These are phyloP conservation scores for Ancistrus triradiatus DNA, from an alignment of 2,113 vertebrate genomes.

Conservation along the genomic window DNA sequence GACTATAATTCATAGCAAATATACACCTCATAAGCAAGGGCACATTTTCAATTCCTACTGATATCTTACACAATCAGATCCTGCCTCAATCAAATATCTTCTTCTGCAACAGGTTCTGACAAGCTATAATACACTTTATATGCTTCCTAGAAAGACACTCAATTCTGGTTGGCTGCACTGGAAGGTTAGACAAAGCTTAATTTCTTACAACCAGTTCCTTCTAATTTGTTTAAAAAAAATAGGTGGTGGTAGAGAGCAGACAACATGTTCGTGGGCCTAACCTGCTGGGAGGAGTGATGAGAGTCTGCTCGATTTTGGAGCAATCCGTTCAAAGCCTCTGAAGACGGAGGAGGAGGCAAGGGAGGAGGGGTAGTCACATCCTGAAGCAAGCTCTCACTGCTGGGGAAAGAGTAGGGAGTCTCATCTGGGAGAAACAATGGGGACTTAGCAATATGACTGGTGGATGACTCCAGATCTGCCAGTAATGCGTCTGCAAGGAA, in stretches of 20 bases:
- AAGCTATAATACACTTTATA: no score
- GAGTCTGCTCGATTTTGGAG: slow-evolving; percentile 77
- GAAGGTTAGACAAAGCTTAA: no score
- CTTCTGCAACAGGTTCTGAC: not conserved
- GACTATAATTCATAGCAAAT: no score
- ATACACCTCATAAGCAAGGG: no score
- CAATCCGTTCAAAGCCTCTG: slow-evolving; percentile 85
- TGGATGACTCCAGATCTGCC: slow-evolving; percentile 95
- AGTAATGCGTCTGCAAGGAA: slow-evolving; percentile 80
- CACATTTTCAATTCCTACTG: not conserved
- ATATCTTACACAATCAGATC: not conserved
- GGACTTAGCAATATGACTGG: slow-evolving; percentile 91
- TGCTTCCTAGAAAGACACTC: no score
- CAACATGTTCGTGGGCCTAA: no score
- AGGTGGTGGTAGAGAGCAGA: not conserved
- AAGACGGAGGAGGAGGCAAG: slow-evolving; percentile 82
- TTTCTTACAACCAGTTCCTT: no score
- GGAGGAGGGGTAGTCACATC: slow-evolving; percentile 81
- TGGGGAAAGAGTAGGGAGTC: slow-evolving; percentile 90
- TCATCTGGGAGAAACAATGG: slow-evolving; percentile 87
- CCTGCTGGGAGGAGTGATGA: slow-evolving; percentile 78
- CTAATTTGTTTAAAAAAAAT: no score
- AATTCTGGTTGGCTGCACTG: no score
- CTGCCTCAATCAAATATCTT: no score
- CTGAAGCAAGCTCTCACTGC: slow-evolving; percentile 81